Evolutionary conservation across 2,888 invertebrate genomes (phyloP), one percentile per base, ranked within the genome.

Genomic region (Drosophila histrio): DNA sequence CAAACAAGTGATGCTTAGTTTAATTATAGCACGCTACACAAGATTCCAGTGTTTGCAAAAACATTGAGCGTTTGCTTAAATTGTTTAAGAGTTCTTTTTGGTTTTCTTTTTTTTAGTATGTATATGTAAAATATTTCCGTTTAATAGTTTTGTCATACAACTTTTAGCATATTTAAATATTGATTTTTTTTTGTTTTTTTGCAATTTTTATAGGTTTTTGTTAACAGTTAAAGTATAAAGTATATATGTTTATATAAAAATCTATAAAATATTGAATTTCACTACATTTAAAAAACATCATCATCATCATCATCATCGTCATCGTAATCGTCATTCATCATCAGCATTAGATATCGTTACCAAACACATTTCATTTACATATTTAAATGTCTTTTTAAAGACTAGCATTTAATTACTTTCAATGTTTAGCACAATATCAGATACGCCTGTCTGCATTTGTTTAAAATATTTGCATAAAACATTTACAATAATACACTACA

Each of bases 211-310:
- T 49, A 52, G 44, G 39, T 70, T 64, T 73, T 68, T 66, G 68
- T 74, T 87, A 87, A 87, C 86, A 88, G 83, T 87, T 77, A 85
- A 87, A 87, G 87, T 87, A 87, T 79, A 82, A 86, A 83, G 87
- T 72, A 81, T 83, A 80, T 86, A 49, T 86, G 75, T 86, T 86
- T 82, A 82, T 82, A 88, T 88, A 87, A 87, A 87, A 87, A 87
- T 88, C 79, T 87, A 87, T 88, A 87, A 88, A 84, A 87, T 87
- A 88, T 83, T 75, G 76, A 85, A 52, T 83, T 88, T 88, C 57
- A 85, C 89, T 87, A 87, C 89, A 73, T 80, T 85, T 85, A 77
- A 84, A 83, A 84, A 87, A 84, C 70, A 68, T 70, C 69, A 57
- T 77, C 65, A 57, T 53, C 36, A 50, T 57, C 56, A 41, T 49